These are phyloP conservation scores for Xylocopa sonorina DNA, from an alignment of 1,140 invertebrate species.

Conservation along the genomic window DNA sequence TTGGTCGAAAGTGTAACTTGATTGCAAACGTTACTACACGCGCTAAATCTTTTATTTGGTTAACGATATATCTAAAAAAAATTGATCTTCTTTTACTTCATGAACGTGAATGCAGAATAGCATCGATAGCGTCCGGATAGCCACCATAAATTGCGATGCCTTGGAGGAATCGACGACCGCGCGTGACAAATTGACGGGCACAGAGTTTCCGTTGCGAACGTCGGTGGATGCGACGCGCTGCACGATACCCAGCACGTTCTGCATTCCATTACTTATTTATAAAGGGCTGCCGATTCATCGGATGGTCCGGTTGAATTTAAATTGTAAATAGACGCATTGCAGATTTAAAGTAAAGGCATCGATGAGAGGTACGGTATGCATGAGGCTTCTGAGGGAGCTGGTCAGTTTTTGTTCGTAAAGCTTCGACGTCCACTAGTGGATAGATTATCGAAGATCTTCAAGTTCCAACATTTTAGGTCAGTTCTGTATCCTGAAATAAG, in stretches of 20 bases:
- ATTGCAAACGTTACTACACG: too few species aligned
- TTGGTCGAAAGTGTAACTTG: too few species aligned
- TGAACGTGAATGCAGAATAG: too few species aligned
- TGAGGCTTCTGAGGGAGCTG: too few species aligned
- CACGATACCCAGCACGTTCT: not conserved
- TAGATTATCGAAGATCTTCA: not conserved
- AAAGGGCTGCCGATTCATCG: conserved; percentile 30
- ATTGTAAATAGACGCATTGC: conserved; percentile 44
- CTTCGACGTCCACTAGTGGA: not conserved
- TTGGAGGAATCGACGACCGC: not conserved
- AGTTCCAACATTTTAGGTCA: not conserved
- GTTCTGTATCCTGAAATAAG: too few species aligned
- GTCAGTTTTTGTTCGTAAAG: not conserved
- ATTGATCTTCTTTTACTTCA: too few species aligned
- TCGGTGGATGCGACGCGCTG: accelerated
- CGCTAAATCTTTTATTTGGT: too few species aligned
- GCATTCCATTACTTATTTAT: conserved; percentile 39
- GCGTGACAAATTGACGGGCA: not conserved
- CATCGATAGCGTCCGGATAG: too few species aligned
- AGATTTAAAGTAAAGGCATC: conserved; percentile 32
- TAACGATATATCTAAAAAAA: too few species aligned
- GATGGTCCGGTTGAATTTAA: conserved; percentile 38
- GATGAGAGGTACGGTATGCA: not conserved
- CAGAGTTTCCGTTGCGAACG: not conserved
- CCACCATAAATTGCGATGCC: not conserved